Evolutionary conservation across 2,888 invertebrate genomes (phyloP), one percentile per base, ranked within the genome.

Genomic region (Macrosiphum euphorbiae): DNA sequence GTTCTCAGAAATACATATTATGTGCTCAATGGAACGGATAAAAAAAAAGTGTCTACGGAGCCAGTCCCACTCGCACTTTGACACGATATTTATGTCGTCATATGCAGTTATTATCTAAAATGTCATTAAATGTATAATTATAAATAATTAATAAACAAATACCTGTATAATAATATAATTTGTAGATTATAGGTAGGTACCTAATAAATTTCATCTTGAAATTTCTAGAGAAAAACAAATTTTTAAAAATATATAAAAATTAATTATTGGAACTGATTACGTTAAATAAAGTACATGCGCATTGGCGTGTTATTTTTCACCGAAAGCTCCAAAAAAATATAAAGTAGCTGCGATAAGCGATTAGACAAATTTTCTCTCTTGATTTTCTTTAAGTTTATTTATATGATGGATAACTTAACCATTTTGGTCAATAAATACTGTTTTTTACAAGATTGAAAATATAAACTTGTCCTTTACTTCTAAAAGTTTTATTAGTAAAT

Each of bases 31-130:
- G 67, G 67, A n/a, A 67, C 5, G 16, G 5, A 67, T 67, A 67
- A 67, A 67, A 67, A 67, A 47, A 67, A 67, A 67, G n/a, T 67
- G 67, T 67, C n/a, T 67, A 67, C 67, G 67, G n/a, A 67, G n/a
- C n/a, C n/a, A n/a, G 16, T 67, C 67, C 7, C n/a, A 58, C 16
- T 67, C 5, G n/a, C 16, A n/a, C 13, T 61, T 61, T 11, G n/a
- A 61, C 67, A 67, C 11, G n/a, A 35, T 67, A 67, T n/a, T 67
- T 13, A n/a, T 67, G n/a, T 35, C 5, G 67, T 35, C 13, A n/a
- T 67, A 67, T 67, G n/a, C 67, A 67, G 67, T 35, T n/a, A 67
- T 5, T 67, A n/a, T n/a, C n/a, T 67, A 67, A n/a, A 67, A 67
- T 67, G n/a, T 16, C n/a, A 16, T 67, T 16, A 5, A 67, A n/a